Percentiles rank a stretch among this genome's conserved stretches.
Conservation (phyloP, 2,797 vertebrate species). For the Anguilla megastoma region DNA sequence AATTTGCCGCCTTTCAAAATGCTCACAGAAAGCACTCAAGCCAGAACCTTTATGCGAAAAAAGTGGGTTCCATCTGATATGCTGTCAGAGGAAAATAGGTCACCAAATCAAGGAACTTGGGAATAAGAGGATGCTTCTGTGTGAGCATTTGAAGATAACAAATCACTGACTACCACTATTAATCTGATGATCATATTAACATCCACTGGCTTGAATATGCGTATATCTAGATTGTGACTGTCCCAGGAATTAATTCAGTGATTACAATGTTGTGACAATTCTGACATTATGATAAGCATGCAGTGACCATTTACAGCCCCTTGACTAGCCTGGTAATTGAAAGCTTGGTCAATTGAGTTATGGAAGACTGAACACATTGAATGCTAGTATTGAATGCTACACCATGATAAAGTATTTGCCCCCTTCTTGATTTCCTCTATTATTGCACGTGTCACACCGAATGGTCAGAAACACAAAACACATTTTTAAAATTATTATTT, state of each 20-base stretch:
- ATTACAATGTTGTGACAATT: not conserved
- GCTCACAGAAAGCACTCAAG: not conserved
- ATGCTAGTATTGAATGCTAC: too few species aligned
- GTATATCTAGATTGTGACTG: not conserved
- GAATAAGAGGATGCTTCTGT: not conserved
- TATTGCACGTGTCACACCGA: too few species aligned
- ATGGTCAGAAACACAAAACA: too few species aligned
- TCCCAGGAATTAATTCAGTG: not conserved
- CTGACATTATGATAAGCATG: too few species aligned
- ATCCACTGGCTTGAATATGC: too few species aligned
- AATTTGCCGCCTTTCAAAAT: not conserved
- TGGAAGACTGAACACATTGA: too few species aligned
- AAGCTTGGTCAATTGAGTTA: too few species aligned
- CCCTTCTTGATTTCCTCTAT: too few species aligned
- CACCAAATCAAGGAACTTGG: not conserved
- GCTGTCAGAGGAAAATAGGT: not conserved
- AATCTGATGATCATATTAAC: not conserved
- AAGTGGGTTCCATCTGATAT: not conserved
- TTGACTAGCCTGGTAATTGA: too few species aligned
- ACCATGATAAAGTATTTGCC: too few species aligned
- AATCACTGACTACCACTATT: not conserved
- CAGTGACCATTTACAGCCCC: too few species aligned
- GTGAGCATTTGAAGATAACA: not conserved
- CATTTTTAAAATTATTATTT: too few species aligned
- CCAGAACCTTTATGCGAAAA: not conserved